Conservation (phyloP, 2,113 vertebrate genomes). For the Mungos mungo region DNA sequence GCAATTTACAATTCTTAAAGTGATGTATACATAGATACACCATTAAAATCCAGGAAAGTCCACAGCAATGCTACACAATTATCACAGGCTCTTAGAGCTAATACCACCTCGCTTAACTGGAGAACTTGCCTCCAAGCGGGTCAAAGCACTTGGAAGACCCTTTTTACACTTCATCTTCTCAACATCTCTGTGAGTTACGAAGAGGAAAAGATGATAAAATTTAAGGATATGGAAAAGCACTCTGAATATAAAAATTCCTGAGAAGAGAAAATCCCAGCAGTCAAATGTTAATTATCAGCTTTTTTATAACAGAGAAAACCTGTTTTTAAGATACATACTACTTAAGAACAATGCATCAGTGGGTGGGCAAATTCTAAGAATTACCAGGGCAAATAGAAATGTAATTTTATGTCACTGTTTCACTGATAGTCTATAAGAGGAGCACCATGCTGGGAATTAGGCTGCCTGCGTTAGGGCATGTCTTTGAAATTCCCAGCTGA, state of each 20-base stretch:
- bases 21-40: constrained; percentile 29
- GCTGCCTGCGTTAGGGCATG: neutral
- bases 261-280: constrained; percentile 4
- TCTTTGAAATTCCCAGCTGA: neutral
- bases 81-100: neutral
- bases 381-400: neutral
- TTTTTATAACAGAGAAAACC: constrained; percentile 12
- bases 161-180: constrained; percentile 19
- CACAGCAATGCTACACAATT: neutral
- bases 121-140: neutral
- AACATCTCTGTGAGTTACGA: neutral
- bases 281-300: constrained; percentile 36
- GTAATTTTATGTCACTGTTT: neutral
- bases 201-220: constrained; percentile 9
- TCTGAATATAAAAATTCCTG: constrained; percentile 13
- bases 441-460: neutral
- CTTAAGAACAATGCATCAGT: neutral
- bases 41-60: neutral
- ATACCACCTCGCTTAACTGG: neutral
- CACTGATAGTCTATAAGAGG: neutral
- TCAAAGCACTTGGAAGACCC: neutral
- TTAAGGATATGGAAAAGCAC: neutral
- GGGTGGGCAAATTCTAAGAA: neutral
- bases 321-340: neutral
- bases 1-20: constrained; percentile 28